A percentile compares a stretch with the other conserved stretches of the same genome.
Evolutionary conservation across 2,797 vertebrate genomes (phyloP).

Genomic region (Mycteria americana): DNA sequence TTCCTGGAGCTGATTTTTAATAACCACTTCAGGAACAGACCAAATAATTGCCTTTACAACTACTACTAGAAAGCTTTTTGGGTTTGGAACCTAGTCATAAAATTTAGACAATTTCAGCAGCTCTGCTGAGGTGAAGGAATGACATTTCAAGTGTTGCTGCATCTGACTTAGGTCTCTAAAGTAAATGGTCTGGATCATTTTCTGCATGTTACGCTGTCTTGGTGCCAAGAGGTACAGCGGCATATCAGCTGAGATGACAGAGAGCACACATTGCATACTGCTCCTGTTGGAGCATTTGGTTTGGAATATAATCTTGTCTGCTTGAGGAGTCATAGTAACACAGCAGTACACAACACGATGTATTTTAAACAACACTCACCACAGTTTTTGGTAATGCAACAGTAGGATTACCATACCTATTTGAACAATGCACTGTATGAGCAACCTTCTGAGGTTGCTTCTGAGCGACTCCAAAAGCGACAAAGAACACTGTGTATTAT

Average conservation of each 20-base stretch:
- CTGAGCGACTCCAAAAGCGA: neutral
- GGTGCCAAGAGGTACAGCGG: neutral
- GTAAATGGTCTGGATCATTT: neutral
- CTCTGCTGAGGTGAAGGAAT: neutral
- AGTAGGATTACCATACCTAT: neutral
- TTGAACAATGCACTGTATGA: neutral
- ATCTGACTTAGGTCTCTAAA: neutral
- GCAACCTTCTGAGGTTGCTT: neutral
- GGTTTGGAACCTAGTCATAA: neutral
- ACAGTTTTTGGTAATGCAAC: neutral
- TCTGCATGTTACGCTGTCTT: neutral
- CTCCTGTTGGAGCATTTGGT: neutral
- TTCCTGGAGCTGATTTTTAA: slow-evolving; percentile 15
- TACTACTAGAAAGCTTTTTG: neutral
- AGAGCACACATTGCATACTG: neutral
- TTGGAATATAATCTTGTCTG: neutral
- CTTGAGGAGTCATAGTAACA: neutral
- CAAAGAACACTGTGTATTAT: neutral
- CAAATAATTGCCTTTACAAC: neutral
- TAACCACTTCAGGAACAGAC: neutral
- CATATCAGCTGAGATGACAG: neutral
- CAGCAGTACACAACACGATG: neutral
- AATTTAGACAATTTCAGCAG: neutral
- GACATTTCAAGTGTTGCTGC: neutral
- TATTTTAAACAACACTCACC: neutral